Base-by-base conservation (phyloP, 2,797 vertebrate species). In the Aeoliscus strigatus region DNA sequence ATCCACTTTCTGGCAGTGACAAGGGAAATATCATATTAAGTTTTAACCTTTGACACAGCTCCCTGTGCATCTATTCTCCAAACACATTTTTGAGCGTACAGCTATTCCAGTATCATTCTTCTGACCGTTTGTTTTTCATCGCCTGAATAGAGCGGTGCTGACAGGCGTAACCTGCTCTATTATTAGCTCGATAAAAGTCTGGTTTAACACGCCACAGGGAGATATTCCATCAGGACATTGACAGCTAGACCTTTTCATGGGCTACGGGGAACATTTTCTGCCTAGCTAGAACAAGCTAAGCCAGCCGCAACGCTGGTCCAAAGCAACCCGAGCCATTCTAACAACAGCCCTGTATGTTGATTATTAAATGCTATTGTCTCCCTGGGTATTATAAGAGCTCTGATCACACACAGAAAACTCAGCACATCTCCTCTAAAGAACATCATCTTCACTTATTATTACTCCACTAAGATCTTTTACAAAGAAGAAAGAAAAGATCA, bases 111-210 rank as follows among this genome's bases (percentile, higher is more conserved):
- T 47, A 49, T 66, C 48, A 60, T 18, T 57, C 57, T 70, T 76
- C 54, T 51, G 67, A 81, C 63, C 56, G 44, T 75, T 83, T 80
- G 61, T 80, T 83, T 82, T 83, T 77, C 73, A 75, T 73, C 23
- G 38, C 42, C 54, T 56, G 69, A 84, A 73, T 75, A 71, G 61
- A 21, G 51, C 81, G 75, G 76, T 68, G 83, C 83, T 87, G 87
- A 90, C 86, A 89, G 77, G 82, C 74, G 57, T 85, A 85, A 85
- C 86, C 79, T 78, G 77, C 83, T 87, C 82, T 87, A 88, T 89
- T 87, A 88, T 87, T 87, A 88, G 81, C 83, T 79, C 73, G 60
- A 81, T 88, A 86, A 87, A 85, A 84, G 75, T 79, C 77, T 12
- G 29, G 71, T 82, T 87, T 83, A 84, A 83, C 59, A 66, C 64